phyloP scores from a whole-genome alignment of 2,888 invertebrate species.

The Nysson spinosus region DNA sequence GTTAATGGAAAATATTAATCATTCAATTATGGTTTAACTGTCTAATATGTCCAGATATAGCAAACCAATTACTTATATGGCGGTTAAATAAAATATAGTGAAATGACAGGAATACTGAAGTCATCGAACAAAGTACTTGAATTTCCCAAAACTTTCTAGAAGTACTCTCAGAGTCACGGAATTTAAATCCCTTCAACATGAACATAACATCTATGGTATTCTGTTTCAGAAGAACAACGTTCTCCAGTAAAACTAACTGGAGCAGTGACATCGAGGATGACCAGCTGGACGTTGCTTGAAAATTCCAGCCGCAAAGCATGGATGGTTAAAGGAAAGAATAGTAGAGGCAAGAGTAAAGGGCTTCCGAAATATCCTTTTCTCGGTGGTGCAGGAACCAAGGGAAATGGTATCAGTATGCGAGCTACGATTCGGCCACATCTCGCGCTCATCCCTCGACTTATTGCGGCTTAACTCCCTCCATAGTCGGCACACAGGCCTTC shows the following conservation, averaged over 20 bases:
- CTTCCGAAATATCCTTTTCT: slow-evolving; percentile 29
- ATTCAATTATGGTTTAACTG: too few relatives aligned
- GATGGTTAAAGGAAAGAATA: background rate
- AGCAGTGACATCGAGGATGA: slow-evolving; percentile 35
- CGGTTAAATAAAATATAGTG: too few relatives aligned
- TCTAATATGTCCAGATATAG: too few relatives aligned
- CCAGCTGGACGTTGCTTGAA: slow-evolving; percentile 48
- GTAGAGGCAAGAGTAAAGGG: slow-evolving; percentile 12
- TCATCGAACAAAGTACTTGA: too few relatives aligned
- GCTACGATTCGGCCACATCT: slow-evolving; percentile 77
- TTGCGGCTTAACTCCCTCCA: slow-evolving; percentile 75
- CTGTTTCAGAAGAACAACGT: slow-evolving; percentile 16
- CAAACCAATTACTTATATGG: too few relatives aligned
- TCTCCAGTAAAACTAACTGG: slow-evolving; percentile 14
- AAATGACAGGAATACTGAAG: too few relatives aligned
- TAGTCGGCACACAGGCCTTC: slow-evolving; percentile 48
- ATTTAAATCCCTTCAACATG: too few relatives aligned
- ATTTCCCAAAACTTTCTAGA: too few relatives aligned
- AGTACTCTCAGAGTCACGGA: too few relatives aligned
- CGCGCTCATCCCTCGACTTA: slow-evolving; percentile 78
- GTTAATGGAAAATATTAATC: too few relatives aligned
- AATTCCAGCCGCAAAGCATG: slow-evolving; percentile 44
- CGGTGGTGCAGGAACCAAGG: slow-evolving; percentile 39
- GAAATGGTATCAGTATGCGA: slow-evolving; percentile 76
- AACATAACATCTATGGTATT: too few relatives aligned